Evolutionary conservation across 2,888 invertebrate genomes (phyloP), one percentile per base, ranked within the genome.

Genomic region (Resseliella maxima): DNA sequence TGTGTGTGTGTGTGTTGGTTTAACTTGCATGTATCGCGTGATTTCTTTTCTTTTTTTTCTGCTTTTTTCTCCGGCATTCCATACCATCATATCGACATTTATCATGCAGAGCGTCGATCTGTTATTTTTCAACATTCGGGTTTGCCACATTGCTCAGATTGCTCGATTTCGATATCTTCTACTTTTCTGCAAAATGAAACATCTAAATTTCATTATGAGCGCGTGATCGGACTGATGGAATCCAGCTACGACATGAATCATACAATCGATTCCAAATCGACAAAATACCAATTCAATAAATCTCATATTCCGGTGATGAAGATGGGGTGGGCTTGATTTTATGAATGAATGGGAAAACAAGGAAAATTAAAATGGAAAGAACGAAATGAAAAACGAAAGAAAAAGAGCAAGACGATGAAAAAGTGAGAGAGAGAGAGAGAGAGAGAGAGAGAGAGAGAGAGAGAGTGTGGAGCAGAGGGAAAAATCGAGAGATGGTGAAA

Each of bases 81-180:
- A 24, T 27, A 72, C 72, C 72, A 72, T 72, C 72, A 72, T 31
- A 72, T 31, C 72, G 72, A 72, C 72, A 72, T 72, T 72, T 72
- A 72, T 72, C 72, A 72, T 35, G 72, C 72, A 72, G 72, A 72
- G 72, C 72, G 72, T 72, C 72, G 72, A 72, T 72, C 31, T 72
- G 31, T 72, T 35, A 72, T 72, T 31, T 35, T 27, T 10, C 31
- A 3, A 72, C 27, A 18, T 35, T 31, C 2, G 46, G 46, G 46
- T 31, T 72, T 72, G 31, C 24, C 6, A 24, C 24, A 10, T 24
- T 35, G 72, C 72, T 31, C 5, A 3, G 12, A 31, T 15, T 72
- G 72, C 31, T 72, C 5, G 5, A 12, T 2, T 50, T 50, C 31
- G 31, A 72, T 72, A 72, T 72, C 72, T 35, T 31, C 72, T n/a